A percentile compares a stretch with the other conserved stretches of the same genome.
Conservation (phyloP, 2,888 invertebrate species). For the Zeuzera pyrina region DNA sequence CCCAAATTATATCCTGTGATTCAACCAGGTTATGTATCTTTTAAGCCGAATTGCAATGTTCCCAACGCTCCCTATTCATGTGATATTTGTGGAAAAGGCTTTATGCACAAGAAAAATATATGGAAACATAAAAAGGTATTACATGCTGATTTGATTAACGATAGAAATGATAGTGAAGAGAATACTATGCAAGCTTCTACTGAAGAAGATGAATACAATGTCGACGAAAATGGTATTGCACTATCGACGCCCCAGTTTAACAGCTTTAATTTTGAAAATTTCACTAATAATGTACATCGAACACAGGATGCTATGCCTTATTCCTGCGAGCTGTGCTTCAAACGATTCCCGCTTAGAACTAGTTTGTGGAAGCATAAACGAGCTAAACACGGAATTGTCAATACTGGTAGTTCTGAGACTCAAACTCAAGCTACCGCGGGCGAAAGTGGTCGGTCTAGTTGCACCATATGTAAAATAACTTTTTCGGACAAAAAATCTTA, state of each 20-base stretch:
- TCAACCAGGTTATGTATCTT: slow-evolving; percentile 44
- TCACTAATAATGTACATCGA: slow-evolving; percentile 37
- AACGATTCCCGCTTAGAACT: slow-evolving; percentile 57
- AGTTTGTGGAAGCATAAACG: slow-evolving; percentile 69
- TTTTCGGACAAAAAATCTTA: slow-evolving; percentile 75
- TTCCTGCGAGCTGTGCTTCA: slow-evolving; percentile 61
- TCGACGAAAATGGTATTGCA: slow-evolving; percentile 54
- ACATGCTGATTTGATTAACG: slow-evolving; percentile 58
- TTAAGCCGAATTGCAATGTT: slow-evolving; percentile 53
- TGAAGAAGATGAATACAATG: slow-evolving; percentile 61
- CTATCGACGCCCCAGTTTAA: slow-evolving; percentile 66
- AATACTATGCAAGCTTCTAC: slow-evolving; percentile 67
- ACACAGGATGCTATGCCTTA: slow-evolving; percentile 42
- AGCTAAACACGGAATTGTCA: slow-evolving; percentile 63
- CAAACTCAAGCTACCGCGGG: slow-evolving; percentile 25
- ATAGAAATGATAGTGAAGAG: slow-evolving; percentile 63
- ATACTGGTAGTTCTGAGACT: slow-evolving; percentile 29
- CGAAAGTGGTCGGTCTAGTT: slow-evolving; percentile 58
- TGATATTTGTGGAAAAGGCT: slow-evolving; percentile 76
- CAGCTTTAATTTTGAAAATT: slow-evolving; percentile 59
- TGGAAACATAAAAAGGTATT: slow-evolving; percentile 71
- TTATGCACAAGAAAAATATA: slow-evolving; percentile 70
- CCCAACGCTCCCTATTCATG: slow-evolving; percentile 72
- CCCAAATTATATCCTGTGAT: slow-evolving; percentile 44
- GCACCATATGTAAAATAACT: slow-evolving; percentile 74